phyloP scores from a whole-genome alignment of 2,113 vertebrate genomes.

The Solea senegalensis region DNA sequence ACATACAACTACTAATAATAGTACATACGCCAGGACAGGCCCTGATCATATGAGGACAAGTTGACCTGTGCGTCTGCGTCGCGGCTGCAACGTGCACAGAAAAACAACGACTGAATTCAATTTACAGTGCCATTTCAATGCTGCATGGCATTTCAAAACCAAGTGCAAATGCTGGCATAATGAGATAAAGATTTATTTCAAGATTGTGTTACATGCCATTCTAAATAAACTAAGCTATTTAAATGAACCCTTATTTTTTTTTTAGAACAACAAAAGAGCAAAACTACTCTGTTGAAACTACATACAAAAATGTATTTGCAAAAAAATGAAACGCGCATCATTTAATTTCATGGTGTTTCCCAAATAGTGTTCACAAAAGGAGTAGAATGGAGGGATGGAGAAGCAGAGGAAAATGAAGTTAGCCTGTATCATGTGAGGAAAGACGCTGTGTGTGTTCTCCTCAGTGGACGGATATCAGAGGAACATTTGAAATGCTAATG shows the following conservation, averaged over 20 bases:
- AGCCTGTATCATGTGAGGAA: too few relatives aligned
- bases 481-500: slow-evolving; percentile 6
- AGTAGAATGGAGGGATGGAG: neutral
- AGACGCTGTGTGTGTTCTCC: neutral
- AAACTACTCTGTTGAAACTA: too few relatives aligned
- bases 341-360: too few relatives aligned
- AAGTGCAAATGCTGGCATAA: neutral
- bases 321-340: too few relatives aligned
- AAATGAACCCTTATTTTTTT: too few relatives aligned
- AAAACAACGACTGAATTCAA: neutral
- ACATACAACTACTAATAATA: slow-evolving; percentile 19
- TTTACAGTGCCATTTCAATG: neutral
- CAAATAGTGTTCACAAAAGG: too few relatives aligned
- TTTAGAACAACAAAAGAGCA: too few relatives aligned
- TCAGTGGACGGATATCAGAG: slow-evolving; percentile 7
- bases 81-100: neutral
- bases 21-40: slow-evolving; percentile 2
- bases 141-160: neutral
- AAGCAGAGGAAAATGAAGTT: neutral
- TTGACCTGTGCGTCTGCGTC: slow-evolving; percentile 3
- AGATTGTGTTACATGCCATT: neutral
- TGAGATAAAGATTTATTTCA: neutral
- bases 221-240: too few relatives aligned
- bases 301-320: too few relatives aligned
- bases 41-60: neutral